Evolutionary conservation across 2,797 vertebrate species (phyloP).

Genomic region (Pseudomugil tenellus): DNA sequence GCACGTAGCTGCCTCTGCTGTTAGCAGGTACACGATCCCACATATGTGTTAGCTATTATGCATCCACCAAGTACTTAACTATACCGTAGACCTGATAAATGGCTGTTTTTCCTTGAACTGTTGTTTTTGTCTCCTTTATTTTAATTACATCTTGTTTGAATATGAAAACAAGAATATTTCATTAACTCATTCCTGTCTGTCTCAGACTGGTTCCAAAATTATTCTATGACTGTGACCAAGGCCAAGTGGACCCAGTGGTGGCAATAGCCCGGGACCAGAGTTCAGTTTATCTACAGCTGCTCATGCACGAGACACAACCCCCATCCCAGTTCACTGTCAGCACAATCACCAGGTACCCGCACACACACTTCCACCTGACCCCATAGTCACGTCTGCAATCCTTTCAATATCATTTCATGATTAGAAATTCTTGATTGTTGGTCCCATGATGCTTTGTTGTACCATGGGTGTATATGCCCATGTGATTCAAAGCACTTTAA

Average conservation of each 20-base stretch:
- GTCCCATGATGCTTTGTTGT: background rate
- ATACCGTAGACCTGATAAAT: background rate
- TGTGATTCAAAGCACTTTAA: background rate
- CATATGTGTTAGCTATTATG: background rate
- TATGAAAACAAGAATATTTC: too few relatives aligned
- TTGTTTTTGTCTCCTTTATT: background rate
- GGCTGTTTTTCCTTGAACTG: too few relatives aligned
- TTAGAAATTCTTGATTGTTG: background rate
- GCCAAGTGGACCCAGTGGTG: constrained; percentile 94
- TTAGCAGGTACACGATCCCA: constrained; percentile 83
- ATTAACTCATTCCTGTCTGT: background rate
- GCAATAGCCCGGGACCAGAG: constrained; percentile 96
- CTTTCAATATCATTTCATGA: background rate
- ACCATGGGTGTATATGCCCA: background rate
- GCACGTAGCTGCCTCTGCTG: constrained; percentile 88
- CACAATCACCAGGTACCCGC: constrained; percentile 90
- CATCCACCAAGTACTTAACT: background rate
- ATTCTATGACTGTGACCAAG: constrained; percentile 95
- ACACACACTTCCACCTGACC: background rate
- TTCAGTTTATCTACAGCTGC: constrained; percentile 91
- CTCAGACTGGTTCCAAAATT: constrained; percentile 91
- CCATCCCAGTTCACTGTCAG: constrained; percentile 94
- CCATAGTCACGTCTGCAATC: background rate
- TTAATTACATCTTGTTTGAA: too few relatives aligned
- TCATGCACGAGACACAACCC: constrained; percentile 96